phyloP scores from a whole-genome alignment of 2,113 vertebrate species.

The Capra hircus region DNA sequence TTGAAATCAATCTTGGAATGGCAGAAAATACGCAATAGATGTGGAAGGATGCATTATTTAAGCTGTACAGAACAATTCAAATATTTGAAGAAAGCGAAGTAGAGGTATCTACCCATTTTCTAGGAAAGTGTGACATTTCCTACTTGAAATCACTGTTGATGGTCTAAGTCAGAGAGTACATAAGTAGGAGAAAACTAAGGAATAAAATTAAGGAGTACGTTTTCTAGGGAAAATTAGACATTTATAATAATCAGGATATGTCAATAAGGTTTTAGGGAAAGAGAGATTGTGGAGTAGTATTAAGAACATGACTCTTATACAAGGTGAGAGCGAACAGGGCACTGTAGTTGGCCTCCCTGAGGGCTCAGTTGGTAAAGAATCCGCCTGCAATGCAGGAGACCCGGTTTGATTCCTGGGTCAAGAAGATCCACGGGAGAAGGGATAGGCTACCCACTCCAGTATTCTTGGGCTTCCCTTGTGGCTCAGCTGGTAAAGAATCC shows the following conservation, averaged over 20 bases:
- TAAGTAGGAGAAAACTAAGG: not conserved
- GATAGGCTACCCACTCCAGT: not conserved
- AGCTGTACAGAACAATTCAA: not conserved
- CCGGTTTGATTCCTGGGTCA: fast-evolving
- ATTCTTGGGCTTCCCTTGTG: not conserved
- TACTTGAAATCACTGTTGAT: not conserved
- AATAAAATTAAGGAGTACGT: not conserved
- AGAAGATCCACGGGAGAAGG: not conserved
- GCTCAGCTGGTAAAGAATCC: not conserved
- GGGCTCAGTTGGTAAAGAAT: not conserved
- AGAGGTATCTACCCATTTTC: not conserved
- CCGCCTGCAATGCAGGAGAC: fast-evolving
- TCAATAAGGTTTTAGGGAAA: not conserved
- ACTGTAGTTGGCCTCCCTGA: not conserved
- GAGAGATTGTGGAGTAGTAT: not conserved
- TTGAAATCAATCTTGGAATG: not conserved
- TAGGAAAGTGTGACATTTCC: not conserved
- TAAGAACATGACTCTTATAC: not conserved
- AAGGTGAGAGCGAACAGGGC: not conserved
- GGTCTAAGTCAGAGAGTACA: not conserved
- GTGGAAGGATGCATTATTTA: not conserved
- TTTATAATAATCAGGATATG: not conserved
- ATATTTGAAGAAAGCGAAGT: not conserved
- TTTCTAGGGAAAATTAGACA: not conserved
- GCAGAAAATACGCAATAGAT: not conserved